These are phyloP conservation scores for Cinara cedri DNA, from an alignment of 2,888 invertebrate species.

Conservation along the genomic window DNA sequence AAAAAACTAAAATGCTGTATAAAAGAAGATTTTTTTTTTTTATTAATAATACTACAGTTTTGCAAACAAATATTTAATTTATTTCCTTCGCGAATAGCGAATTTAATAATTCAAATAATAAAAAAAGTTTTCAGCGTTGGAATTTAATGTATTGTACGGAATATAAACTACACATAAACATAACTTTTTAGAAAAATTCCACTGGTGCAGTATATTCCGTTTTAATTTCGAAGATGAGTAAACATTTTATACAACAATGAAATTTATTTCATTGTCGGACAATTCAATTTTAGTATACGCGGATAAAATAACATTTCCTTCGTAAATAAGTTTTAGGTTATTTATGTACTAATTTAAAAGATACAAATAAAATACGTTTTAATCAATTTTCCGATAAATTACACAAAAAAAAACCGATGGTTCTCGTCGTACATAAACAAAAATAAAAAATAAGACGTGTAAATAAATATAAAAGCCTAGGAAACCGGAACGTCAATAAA, in stretches of 20 bases:
- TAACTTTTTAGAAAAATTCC: neutral
- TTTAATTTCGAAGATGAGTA: neutral
- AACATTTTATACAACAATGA: neutral
- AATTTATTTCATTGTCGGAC: neutral
- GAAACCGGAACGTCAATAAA: too few relatives aligned
- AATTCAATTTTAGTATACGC: too few relatives aligned
- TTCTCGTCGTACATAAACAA: too few relatives aligned
- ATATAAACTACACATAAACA: slow-evolving; percentile 1
- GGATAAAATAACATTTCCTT: too few relatives aligned
- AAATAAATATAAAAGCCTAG: too few relatives aligned
- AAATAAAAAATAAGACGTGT: too few relatives aligned
- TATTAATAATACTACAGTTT: neutral
- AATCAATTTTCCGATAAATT: neutral
- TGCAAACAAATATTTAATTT: slow-evolving; percentile 20
- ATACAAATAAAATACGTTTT: neutral
- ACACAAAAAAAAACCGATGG: neutral
- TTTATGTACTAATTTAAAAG: too few relatives aligned
- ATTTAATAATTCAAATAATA: slow-evolving; percentile 14
- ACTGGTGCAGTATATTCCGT: neutral
- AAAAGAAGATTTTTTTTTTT: neutral
- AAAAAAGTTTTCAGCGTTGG: neutral
- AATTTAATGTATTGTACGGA: neutral
- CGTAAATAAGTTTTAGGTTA: too few relatives aligned
- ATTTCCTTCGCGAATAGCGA: neutral
- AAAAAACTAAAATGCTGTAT: neutral